These are phyloP conservation scores for Apis laboriosa DNA, from an alignment of 1,140 invertebrate species.

Conservation along the genomic window DNA sequence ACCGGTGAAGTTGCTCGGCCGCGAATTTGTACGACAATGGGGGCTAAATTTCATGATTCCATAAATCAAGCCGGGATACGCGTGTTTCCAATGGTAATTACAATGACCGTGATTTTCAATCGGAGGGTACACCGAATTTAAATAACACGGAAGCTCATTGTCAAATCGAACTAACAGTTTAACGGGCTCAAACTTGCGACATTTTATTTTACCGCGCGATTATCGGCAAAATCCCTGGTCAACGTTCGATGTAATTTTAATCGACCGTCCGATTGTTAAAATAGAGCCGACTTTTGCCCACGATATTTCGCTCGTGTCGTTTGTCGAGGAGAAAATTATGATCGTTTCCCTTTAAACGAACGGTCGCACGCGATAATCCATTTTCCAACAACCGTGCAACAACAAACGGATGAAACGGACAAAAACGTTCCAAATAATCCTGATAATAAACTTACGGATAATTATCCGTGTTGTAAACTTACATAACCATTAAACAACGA, in stretches of 20 bases:
- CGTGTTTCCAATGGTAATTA: constrained; percentile 34
- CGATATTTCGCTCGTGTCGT: background rate
- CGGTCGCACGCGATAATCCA: background rate
- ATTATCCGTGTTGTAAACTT: background rate
- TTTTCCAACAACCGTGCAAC: background rate
- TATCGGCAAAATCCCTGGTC: constrained; percentile 27
- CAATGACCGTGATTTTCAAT: constrained; percentile 51
- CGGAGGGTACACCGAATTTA: constrained; percentile 29
- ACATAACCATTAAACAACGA: background rate
- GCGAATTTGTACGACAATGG: constrained; percentile 53
- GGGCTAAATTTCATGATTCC: constrained; percentile 51
- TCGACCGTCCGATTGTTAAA: constrained; percentile 13
- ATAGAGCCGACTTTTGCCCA: background rate
- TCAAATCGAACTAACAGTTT: constrained; percentile 34
- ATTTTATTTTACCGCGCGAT: constrained; percentile 20
- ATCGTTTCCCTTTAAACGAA: constrained; percentile 3
- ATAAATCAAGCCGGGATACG: constrained; percentile 37
- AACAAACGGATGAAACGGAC: background rate
- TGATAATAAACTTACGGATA: background rate
- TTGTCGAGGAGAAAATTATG: background rate
- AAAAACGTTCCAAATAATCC: background rate
- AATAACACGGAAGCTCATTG: constrained; percentile 48
- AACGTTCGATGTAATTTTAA: constrained; percentile 22
- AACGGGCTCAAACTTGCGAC: constrained; percentile 12
- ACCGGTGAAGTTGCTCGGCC: constrained; percentile 39